phyloP scores from a whole-genome alignment of 2,113 vertebrate species.

The Cochlearius cochlearius region DNA sequence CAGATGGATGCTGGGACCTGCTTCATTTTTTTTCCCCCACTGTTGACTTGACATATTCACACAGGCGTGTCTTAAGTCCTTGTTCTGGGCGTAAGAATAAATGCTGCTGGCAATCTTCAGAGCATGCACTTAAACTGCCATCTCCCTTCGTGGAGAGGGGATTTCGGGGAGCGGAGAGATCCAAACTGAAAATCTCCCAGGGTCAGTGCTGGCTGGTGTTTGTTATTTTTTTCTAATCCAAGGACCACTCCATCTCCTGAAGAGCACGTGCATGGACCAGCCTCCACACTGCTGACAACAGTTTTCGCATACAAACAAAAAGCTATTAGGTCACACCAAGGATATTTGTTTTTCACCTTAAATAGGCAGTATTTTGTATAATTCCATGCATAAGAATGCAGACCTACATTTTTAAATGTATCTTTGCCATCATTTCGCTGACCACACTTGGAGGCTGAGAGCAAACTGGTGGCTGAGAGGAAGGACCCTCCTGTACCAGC shows the following conservation, averaged over 20 bases:
- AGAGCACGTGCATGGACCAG: neutral
- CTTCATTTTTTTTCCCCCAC: neutral
- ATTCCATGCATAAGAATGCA: neutral
- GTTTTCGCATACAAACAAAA: neutral
- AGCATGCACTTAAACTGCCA: neutral
- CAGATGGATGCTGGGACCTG: neutral
- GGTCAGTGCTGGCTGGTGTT: neutral
- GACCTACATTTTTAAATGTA: neutral
- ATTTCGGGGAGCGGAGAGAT: neutral
- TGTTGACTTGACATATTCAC: neutral
- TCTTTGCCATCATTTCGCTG: neutral
- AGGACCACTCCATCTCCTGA: neutral
- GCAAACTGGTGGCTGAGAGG: neutral
- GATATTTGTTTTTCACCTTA: neutral
- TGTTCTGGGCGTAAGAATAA: neutral
- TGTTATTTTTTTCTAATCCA: neutral
- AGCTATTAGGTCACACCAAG: neutral
- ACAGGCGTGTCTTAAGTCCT: neutral
- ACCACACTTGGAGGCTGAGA: neutral
- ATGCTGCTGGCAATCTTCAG: neutral
- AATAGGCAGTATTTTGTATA: neutral
- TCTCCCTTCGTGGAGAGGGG: neutral
- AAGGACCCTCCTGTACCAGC: neutral
- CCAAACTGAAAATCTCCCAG: neutral
- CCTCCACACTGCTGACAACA: neutral